Evolutionary conservation across 2,113 vertebrate genomes (phyloP), one percentile per base, ranked within the genome.

Genomic region (Epinephelus fuscoguttatus): DNA sequence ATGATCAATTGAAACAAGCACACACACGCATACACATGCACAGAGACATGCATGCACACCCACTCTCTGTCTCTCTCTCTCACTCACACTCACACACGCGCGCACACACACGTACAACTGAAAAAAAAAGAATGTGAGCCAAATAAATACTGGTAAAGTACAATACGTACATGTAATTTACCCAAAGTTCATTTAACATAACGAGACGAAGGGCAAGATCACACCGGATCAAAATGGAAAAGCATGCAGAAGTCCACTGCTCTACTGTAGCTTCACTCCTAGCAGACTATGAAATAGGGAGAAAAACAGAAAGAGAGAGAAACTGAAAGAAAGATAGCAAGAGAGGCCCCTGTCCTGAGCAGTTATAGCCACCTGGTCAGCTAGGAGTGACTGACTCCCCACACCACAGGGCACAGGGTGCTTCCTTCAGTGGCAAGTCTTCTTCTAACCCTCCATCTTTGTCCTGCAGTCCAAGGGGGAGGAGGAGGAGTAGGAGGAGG

Each of bases 261-360:
- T 92, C 94, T 95, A 94, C 85, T 91, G 91, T 93, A 94, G 94
- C 91, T 88, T 93, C 95, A 95, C 94, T 95, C 94, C 82, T 93
- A 91, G 88, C 88, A 89, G 92, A 94, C 89, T 92, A 91, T 79
- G 84, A 91, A 87, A 84, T 50, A 75, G 71, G 77, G 75, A 86
- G 70, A 84, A 72, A 81, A 79, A 81, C 30, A 71, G 64, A 88
- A 76, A 87, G 83, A 92, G 69, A 85, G 73, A 89, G 53, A 67
- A 50, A 72, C 40, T 17, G 15, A 52, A 50, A 86, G 45, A 79
- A 55, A 64, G 18, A 64, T 75, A 84, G 76, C 70, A 73, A 91
- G 80, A 86, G 72, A 85, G 68, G 77, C 85, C 92, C 92, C 90
- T 90, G 88, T 91, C 92, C 89, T 93, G 91, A 94, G 89, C 90